Evolutionary conservation across 2,888 invertebrate species (phyloP).

Genomic region (Arctia plantaginis): DNA sequence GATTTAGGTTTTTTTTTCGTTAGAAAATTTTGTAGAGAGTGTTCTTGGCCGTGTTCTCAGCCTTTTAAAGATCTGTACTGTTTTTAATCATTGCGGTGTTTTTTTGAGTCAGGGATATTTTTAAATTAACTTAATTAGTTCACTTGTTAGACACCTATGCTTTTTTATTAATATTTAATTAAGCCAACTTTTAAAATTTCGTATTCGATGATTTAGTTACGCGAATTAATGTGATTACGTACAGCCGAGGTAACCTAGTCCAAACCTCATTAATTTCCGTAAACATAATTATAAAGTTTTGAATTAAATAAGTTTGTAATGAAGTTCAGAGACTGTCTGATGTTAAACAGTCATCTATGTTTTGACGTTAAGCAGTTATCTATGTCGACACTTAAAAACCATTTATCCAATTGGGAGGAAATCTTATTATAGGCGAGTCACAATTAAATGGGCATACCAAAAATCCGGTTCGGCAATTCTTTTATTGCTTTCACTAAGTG

Average conservation of each 20-base stretch:
- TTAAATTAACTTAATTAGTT: too few relatives aligned
- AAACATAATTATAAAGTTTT: neutral
- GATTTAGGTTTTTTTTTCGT: too few relatives aligned
- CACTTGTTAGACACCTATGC: too few relatives aligned
- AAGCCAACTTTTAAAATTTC: neutral
- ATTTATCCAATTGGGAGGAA: neutral
- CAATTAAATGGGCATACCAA: too few relatives aligned
- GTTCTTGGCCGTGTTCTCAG: too few relatives aligned
- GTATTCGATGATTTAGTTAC: neutral
- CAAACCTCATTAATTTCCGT: neutral
- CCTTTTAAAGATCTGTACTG: too few relatives aligned
- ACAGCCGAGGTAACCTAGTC: neutral
- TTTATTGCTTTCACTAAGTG: too few relatives aligned
- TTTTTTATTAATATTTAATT: too few relatives aligned
- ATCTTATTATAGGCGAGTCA: neutral
- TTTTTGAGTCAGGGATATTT: too few relatives aligned
- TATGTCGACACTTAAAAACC: neutral
- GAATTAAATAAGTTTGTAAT: constrained; percentile 1
- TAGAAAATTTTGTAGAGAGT: too few relatives aligned
- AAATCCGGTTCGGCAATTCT: too few relatives aligned
- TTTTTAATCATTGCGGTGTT: too few relatives aligned
- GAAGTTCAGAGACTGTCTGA: neutral
- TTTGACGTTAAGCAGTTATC: neutral
- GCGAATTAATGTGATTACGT: neutral
- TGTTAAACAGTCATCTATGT: neutral